Percentiles rank a stretch among this genome's conserved stretches.
Evolutionary conservation across 1,140 invertebrate species (phyloP).

Genomic region (Scaptomyza montana): DNA sequence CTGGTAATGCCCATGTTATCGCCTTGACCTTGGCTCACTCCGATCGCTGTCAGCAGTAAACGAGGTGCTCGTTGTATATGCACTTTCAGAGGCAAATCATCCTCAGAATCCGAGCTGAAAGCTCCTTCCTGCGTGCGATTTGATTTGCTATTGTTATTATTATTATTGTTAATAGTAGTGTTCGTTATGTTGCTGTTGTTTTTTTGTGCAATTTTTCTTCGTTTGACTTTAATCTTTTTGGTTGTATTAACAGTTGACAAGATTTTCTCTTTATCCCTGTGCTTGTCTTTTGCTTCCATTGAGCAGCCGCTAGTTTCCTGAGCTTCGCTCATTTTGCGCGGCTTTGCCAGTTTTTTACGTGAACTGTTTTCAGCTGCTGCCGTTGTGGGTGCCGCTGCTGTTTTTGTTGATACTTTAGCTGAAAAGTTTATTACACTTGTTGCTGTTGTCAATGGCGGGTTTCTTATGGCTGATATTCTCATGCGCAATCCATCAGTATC

Average conservation of each 20-base stretch:
- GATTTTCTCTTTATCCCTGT: constrained; percentile 17
- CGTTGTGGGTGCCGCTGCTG: not conserved
- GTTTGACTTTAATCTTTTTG: constrained; percentile 75
- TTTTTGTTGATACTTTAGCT: not conserved
- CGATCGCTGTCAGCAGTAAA: constrained; percentile 68
- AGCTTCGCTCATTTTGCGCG: constrained; percentile 54
- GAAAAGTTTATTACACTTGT: constrained; percentile 10
- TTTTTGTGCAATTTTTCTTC: constrained; percentile 58
- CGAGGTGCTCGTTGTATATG: constrained; percentile 73
- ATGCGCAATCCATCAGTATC: constrained; percentile 78
- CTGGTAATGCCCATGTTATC: constrained; percentile 84
- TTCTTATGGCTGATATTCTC: constrained; percentile 82
- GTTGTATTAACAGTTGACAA: constrained; percentile 36
- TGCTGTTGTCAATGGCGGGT: constrained; percentile 38
- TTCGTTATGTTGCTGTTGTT: constrained; percentile 17
- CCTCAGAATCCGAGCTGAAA: constrained; percentile 72
- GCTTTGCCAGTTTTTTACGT: constrained; percentile 33
- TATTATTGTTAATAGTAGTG: constrained; percentile 24
- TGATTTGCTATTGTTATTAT: constrained; percentile 31
- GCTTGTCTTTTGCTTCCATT: constrained; percentile 43
- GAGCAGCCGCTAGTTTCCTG: constrained; percentile 52
- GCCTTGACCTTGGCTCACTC: constrained; percentile 33
- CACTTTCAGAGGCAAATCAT: constrained; percentile 67
- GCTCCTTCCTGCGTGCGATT: constrained; percentile 29
- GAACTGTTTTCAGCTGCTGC: constrained; percentile 19